phyloP scores from a whole-genome alignment of 2,888 invertebrate genomes.

The Cryptus armator region DNA sequence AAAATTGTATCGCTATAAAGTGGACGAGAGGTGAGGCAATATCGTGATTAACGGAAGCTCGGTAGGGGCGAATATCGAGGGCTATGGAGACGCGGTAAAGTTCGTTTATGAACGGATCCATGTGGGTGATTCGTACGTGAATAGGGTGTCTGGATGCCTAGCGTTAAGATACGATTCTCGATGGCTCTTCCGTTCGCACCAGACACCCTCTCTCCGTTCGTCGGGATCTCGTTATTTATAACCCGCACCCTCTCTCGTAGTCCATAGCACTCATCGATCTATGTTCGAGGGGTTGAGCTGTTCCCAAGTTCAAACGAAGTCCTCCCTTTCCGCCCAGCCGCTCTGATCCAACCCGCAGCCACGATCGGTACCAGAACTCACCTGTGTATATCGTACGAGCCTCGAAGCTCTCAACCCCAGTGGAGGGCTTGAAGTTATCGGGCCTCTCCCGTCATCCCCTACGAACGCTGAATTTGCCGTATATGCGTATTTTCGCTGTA shows the following conservation, averaged over 20 bases:
- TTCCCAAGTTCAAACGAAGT: constrained; percentile 18
- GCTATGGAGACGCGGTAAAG: background rate
- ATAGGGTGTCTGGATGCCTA: background rate
- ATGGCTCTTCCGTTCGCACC: background rate
- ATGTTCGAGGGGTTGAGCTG: background rate
- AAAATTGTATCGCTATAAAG: constrained; percentile 14
- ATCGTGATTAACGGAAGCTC: background rate
- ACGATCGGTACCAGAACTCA: background rate
- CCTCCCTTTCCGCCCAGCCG: background rate
- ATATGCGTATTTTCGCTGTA: too few species aligned
- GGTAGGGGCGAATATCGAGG: background rate
- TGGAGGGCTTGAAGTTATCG: background rate
- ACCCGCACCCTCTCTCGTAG: constrained; percentile 8
- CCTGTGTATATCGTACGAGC: constrained; percentile 16
- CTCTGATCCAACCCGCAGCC: background rate
- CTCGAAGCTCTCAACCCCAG: constrained; percentile 4
- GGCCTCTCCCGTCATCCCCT: background rate
- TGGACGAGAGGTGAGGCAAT: background rate
- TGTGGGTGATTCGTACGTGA: background rate
- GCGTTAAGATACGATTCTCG: constrained; percentile 5
- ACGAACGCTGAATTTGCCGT: background rate
- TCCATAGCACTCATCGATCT: constrained; percentile 10
- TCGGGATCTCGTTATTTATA: constrained; percentile 22
- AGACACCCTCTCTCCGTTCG: background rate
- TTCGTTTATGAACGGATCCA: constrained; percentile 16